phyloP scores from a whole-genome alignment of 2,797 vertebrate species.

The Sardinella longiceps region DNA sequence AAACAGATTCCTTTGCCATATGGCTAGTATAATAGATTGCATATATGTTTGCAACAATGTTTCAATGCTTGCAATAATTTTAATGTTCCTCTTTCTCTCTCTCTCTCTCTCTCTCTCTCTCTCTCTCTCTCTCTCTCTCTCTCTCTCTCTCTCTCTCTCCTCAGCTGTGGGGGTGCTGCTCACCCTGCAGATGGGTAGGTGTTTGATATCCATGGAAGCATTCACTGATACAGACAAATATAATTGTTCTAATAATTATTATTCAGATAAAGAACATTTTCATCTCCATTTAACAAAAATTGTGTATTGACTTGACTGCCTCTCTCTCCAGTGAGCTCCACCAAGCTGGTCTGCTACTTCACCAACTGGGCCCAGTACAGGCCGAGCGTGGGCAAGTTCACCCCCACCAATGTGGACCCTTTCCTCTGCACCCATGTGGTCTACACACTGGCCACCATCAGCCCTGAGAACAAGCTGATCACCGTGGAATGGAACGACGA shows the following conservation, averaged over 20 bases:
- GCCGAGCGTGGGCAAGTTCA: conserved; percentile 70
- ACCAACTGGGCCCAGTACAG: conserved; percentile 90
- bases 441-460: conserved; percentile 82
- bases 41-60: background rate
- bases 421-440: conserved; percentile 85
- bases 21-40: background rate
- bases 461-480: conserved; percentile 70
- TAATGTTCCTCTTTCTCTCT: background rate
- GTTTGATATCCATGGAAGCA: background rate
- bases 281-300: background rate
- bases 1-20: background rate
- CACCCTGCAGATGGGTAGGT: conserved; percentile 74
- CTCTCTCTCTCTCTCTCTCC: conserved; percentile 34
- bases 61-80: background rate
- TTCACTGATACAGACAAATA: too few species aligned
- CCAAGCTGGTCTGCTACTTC: conserved; percentile 83
- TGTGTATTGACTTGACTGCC: background rate
- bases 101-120: conserved; percentile 31
- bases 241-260: too few species aligned
- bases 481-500: conserved; percentile 81
- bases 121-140: background rate
- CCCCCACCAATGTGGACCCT: conserved; percentile 76
- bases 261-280: too few species aligned
- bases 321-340: conserved; percentile 69
- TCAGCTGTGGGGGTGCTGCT: conserved; percentile 75